Base-by-base conservation (phyloP, 2,888 invertebrate species). In the Norana najaformis region DNA sequence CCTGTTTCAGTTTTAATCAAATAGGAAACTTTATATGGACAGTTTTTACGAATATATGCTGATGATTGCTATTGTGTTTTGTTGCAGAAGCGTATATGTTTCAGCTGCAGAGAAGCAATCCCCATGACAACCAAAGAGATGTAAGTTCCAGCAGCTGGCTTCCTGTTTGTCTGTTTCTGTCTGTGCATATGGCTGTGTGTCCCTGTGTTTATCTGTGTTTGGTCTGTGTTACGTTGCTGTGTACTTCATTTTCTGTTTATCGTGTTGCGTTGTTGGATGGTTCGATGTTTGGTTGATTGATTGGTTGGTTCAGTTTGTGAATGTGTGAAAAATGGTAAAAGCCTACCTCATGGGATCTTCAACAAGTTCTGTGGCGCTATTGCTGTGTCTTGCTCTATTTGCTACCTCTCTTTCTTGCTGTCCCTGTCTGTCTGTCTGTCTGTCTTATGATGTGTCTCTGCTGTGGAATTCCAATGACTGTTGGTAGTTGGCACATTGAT, bases 51-150 rank as follows among this genome's bases (percentile, higher is more conserved):
- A 23, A 20, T 47, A 47, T 47, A 3, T 47, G 14, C 47, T 2
- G 3, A 23, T 47, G 4, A 11, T 47, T 47, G 23, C 8, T 47
- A 30, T 53, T 69, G 69, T 69, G n/a, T 69, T 69, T n/a, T 8
- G n/a, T 69, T 69, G 30, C 69, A 69, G 69, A 69, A 69, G 11
- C 30, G 13, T 69, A 69, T n/a, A 69, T 69, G 69, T 11, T 69
- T 11, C 69, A 69, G 69, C 30, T 69, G 30, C 69, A 69, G 69
- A 69, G 13, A n/a, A n/a, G 69, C 69, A n/a, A 69, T 69, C 69
- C n/a, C 69, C 69, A n/a, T n/a, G 69, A 69, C 69, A n/a, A 69
- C 69, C 69, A 69, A 69, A 69, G 69, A 69, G 30, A 69, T n/a
- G 69, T 69, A 69, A 69, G 69, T 69, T 30, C 5, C 23, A 30